phyloP scores from a whole-genome alignment of 2,888 invertebrate genomes.

The Furcula furcula region DNA sequence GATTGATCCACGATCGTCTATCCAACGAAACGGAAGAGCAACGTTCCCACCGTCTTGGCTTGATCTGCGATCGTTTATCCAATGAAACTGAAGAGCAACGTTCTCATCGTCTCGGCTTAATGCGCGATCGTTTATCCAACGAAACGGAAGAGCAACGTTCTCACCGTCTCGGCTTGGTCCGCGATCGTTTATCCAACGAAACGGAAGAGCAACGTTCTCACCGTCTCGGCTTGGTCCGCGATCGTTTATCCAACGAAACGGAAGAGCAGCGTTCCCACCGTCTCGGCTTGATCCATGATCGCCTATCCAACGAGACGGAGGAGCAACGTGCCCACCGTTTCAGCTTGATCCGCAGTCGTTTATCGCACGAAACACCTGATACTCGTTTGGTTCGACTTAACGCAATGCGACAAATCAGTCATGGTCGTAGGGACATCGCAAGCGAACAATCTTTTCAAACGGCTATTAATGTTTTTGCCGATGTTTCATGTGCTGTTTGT shows the following conservation, averaged over 20 bases:
- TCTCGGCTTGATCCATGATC: constrained; percentile 4
- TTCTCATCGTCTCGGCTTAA: constrained; percentile 6
- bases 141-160: constrained; percentile 5
- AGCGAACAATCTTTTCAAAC: constrained; percentile 7
- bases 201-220: constrained; percentile 1
- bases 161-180: constrained; percentile 4
- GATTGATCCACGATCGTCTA: constrained; percentile 4
- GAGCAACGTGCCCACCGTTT: constrained; percentile 5
- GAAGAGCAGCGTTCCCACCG: constrained; percentile 4
- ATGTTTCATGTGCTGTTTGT: constrained; percentile 9
- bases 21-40: constrained; percentile 5
- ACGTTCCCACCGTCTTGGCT: constrained; percentile 3
- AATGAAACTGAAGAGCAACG: constrained; percentile 7
- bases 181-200: constrained; percentile 5
- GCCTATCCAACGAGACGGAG: constrained; percentile 7
- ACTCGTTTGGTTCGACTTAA: not conserved
- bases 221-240: constrained; percentile 4
- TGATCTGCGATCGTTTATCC: constrained; percentile 3
- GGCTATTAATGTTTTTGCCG: constrained; percentile 7
- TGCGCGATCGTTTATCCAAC: constrained; percentile 3
- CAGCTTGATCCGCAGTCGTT: constrained; percentile 5
- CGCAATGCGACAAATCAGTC: constrained; percentile 8
- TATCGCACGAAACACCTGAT: constrained; percentile 8
- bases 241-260: constrained; percentile 4
- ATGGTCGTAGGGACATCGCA: constrained; percentile 8